These are phyloP conservation scores for Lycodopsis pacificus DNA, from an alignment of 2,797 vertebrate species.

Conservation along the genomic window DNA sequence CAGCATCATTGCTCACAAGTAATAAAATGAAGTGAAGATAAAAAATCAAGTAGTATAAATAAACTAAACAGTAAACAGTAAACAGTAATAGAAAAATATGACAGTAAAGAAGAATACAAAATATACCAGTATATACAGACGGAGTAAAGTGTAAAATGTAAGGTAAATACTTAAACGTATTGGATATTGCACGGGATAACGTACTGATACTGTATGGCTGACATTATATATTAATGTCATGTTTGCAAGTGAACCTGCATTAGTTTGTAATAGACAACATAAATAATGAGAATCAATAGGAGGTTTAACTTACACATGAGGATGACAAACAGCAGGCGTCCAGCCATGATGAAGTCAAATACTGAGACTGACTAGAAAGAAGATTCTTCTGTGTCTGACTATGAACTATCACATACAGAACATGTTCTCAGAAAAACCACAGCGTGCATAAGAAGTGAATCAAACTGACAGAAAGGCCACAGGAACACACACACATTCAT, in stretches of 20 bases:
- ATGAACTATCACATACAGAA: background rate
- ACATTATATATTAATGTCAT: background rate
- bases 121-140: too few relatives aligned
- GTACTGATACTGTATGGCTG: background rate
- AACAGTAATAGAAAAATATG: too few relatives aligned
- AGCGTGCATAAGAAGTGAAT: background rate
- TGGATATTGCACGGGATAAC: too few relatives aligned
- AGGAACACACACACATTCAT: background rate
- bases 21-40: too few relatives aligned
- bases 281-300: constrained; percentile 23
- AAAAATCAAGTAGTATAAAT: too few relatives aligned
- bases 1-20: too few relatives aligned
- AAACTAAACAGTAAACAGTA: too few relatives aligned
- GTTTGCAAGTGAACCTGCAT: background rate
- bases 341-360: background rate
- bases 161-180: too few relatives aligned
- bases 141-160: too few relatives aligned
- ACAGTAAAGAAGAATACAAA: too few relatives aligned
- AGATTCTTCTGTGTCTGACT: background rate
- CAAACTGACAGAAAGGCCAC: background rate
- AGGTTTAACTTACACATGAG: too few relatives aligned
- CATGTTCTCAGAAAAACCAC: background rate
- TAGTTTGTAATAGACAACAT: background rate
- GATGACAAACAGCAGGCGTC: too few relatives aligned
- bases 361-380: background rate